Evolutionary conservation across 2,797 vertebrate genomes (phyloP).

Genomic region (Sebastes hubbsi): DNA sequence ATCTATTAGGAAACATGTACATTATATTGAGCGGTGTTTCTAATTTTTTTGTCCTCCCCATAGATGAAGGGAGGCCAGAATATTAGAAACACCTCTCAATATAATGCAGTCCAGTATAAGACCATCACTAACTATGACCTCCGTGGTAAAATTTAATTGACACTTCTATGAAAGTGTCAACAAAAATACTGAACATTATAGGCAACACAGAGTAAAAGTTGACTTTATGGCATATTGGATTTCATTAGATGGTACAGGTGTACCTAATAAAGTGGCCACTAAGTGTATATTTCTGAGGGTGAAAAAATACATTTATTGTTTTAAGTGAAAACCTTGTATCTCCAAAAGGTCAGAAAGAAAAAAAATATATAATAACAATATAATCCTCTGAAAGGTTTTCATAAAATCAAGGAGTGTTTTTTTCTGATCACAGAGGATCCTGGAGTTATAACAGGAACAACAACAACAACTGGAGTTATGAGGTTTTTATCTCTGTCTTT

Average conservation of each 20-base stretch:
- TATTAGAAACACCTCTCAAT: not conserved
- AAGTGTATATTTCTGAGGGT: not conserved
- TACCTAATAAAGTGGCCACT: not conserved
- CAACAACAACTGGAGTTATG: not conserved
- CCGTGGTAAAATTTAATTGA: not conserved
- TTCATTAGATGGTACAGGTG: not conserved
- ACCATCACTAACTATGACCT: not conserved
- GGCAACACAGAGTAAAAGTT: not conserved
- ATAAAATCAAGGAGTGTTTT: not conserved
- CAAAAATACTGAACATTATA: not conserved
- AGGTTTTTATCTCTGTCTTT: constrained; percentile 5
- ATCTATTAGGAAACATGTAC: no score
- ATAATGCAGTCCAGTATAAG: not conserved
- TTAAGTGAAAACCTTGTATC: not conserved
- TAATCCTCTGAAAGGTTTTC: not conserved
- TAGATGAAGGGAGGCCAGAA: not conserved
- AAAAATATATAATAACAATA: not conserved
- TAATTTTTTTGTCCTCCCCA: rapidly evolving
- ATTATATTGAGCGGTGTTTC: not conserved
- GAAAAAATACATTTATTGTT: not conserved
- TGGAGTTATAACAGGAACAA: not conserved
- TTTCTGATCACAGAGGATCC: not conserved
- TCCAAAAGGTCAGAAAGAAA: not conserved
- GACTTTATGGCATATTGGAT: not conserved
- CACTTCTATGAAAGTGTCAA: not conserved